phyloP scores from a whole-genome alignment of 2,888 invertebrate species.

The Erpobdella octoculata region DNA sequence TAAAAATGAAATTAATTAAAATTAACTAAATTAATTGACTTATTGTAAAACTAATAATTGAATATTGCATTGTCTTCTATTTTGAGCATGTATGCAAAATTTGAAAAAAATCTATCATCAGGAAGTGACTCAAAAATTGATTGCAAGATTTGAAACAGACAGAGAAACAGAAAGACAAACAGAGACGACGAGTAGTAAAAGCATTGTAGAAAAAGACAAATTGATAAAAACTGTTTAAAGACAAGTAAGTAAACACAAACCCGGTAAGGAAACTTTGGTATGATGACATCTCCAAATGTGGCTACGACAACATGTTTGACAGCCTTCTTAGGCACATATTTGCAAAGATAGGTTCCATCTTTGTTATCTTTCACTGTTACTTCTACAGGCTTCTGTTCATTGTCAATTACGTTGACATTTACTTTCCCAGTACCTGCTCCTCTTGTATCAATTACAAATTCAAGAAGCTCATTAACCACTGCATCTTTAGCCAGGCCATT shows the following conservation, averaged over 20 bases:
- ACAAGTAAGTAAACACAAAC: conserved; percentile 45
- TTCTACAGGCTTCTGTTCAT: conserved; percentile 49
- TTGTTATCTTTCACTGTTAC: conserved; percentile 49
- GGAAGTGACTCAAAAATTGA: too few species aligned
- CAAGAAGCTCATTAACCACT: conserved; percentile 59
- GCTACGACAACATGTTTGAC: conserved; percentile 68
- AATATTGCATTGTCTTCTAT: too few species aligned
- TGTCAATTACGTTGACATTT: conserved; percentile 59
- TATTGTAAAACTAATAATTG: too few species aligned
- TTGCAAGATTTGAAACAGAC: too few species aligned
- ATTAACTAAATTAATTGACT: too few species aligned
- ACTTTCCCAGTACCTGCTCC: conserved; percentile 62
- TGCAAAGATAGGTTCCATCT: conserved; percentile 50
- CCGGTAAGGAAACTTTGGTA: conserved; percentile 72
- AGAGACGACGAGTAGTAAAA: too few species aligned
- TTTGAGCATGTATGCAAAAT: too few species aligned
- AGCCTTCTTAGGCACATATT: conserved; percentile 61
- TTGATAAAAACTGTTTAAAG: not conserved
- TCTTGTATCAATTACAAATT: conserved; percentile 68
- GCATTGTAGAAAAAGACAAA: too few species aligned
- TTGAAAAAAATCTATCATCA: too few species aligned
- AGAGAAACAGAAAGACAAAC: too few species aligned
- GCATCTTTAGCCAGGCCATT: conserved; percentile 50
- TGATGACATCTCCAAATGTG: conserved; percentile 73
- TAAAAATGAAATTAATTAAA: too few species aligned